phyloP scores from a whole-genome alignment of 2,888 invertebrate genomes.

The Pomacea canaliculata region DNA sequence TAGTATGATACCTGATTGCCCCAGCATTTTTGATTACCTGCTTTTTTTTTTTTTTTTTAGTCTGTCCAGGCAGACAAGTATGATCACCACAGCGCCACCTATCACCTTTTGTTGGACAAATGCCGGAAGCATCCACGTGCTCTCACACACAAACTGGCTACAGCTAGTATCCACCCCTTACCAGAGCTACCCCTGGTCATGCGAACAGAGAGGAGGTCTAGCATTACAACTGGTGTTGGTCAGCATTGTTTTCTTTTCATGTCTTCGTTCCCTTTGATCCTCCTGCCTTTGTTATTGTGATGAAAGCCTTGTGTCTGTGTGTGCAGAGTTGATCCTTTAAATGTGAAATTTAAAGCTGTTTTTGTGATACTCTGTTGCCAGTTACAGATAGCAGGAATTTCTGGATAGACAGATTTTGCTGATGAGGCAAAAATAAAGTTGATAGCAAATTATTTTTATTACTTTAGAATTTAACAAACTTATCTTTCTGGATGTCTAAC shows the following conservation, averaged over 20 bases:
- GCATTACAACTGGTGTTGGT: conserved; percentile 72
- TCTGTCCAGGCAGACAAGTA: conserved; percentile 87
- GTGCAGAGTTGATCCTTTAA: no score
- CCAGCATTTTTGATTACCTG: no score
- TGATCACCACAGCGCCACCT: conserved; percentile 94
- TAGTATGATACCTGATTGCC: no score
- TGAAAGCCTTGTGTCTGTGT: no score
- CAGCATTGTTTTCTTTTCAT: conserved; percentile 32
- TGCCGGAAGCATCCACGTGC: conserved; percentile 66
- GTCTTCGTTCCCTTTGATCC: neutral
- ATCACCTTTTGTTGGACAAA: conserved; percentile 86
- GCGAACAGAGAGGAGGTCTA: conserved; percentile 70
- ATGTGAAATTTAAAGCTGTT: no score
- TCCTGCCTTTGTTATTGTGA: neutral
- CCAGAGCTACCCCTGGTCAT: conserved; percentile 61
- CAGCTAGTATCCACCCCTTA: conserved; percentile 43
- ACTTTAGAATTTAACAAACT: no score
- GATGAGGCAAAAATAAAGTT: no score
- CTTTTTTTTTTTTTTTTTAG: conserved; percentile 69
- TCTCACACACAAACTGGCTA: conserved; percentile 39
- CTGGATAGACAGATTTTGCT: no score
- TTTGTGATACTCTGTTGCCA: no score
- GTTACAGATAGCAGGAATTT: no score
- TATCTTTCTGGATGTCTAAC: no score
- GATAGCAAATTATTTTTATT: no score